These are phyloP conservation scores for Alectoris magna DNA, from an alignment of 2,797 vertebrate species.

Conservation along the genomic window DNA sequence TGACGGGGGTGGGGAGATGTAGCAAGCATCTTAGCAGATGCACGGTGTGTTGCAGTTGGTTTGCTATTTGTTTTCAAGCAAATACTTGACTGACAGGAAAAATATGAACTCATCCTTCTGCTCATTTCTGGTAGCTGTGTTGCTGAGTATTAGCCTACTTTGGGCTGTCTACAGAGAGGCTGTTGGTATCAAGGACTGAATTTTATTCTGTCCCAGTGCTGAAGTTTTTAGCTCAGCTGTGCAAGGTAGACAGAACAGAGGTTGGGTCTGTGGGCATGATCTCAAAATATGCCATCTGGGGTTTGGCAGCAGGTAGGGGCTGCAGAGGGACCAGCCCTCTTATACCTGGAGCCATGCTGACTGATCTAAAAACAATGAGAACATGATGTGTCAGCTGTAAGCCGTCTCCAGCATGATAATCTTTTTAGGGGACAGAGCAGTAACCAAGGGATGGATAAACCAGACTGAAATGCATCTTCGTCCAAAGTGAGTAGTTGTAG, in stretches of 20 bases:
- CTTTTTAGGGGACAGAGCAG: background rate
- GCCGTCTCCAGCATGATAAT: background rate
- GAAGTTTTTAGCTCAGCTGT: background rate
- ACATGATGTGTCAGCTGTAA: accelerated
- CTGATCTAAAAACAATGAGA: background rate
- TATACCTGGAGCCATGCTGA: accelerated
- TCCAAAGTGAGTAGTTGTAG: background rate
- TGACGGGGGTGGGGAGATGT: background rate
- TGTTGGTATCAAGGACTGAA: background rate
- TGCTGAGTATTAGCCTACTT: background rate
- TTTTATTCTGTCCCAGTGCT: accelerated
- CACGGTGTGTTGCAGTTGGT: background rate
- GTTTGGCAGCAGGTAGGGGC: background rate
- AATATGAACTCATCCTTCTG: slow-evolving; percentile 34
- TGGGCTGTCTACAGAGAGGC: background rate
- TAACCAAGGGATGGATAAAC: background rate
- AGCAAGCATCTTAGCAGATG: background rate
- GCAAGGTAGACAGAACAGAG: background rate
- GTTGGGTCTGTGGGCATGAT: background rate
- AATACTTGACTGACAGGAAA: slow-evolving; percentile 41
- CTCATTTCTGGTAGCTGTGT: slow-evolving; percentile 35
- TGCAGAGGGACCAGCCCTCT: background rate
- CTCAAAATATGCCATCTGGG: background rate
- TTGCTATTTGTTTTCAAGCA: slow-evolving; percentile 43
- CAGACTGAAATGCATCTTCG: background rate